Conservation (phyloP, 2,797 vertebrate species). For the Sebastes hopkinsi region DNA sequence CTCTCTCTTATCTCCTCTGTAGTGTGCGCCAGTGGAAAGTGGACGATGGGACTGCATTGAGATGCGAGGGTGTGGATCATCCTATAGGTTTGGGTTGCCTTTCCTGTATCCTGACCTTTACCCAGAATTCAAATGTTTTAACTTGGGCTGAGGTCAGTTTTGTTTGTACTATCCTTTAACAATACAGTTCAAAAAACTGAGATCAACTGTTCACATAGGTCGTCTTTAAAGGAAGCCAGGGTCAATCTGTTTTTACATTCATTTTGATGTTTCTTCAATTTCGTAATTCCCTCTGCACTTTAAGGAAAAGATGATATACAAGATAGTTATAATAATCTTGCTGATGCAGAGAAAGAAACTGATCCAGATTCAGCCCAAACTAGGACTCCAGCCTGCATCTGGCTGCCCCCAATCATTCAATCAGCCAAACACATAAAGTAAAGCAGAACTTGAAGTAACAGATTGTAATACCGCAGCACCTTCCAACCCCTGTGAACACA, state of each 20-base stretch:
- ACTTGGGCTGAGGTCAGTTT: neutral
- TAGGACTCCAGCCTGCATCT: conserved; percentile 25
- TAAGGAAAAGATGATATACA: neutral
- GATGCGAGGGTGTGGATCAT: conserved; percentile 62
- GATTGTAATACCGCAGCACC: conserved; percentile 43
- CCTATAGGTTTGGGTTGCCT: conserved; percentile 24
- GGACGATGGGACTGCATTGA: conserved; percentile 53
- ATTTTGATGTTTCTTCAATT: neutral
- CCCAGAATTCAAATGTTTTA: conserved; percentile 34
- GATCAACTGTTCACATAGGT: neutral
- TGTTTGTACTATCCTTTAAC: neutral
- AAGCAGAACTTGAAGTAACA: conserved; percentile 38
- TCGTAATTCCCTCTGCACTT: neutral
- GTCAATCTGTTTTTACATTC: neutral
- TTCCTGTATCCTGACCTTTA: conserved; percentile 37
- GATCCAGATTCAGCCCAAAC: conserved; percentile 30
- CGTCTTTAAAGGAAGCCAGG: neutral
- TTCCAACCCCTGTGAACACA: conserved; percentile 40
- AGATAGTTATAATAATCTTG: neutral
- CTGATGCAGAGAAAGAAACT: neutral
- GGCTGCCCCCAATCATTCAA: conserved; percentile 47
- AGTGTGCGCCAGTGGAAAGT: conserved; percentile 67
- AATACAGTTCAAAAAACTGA: neutral
- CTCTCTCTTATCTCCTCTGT: conserved; percentile 76
- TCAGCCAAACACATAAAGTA: conserved; percentile 29